Conservation (phyloP, 2,797 vertebrate species). For the Setipinna tenuifilis region DNA sequence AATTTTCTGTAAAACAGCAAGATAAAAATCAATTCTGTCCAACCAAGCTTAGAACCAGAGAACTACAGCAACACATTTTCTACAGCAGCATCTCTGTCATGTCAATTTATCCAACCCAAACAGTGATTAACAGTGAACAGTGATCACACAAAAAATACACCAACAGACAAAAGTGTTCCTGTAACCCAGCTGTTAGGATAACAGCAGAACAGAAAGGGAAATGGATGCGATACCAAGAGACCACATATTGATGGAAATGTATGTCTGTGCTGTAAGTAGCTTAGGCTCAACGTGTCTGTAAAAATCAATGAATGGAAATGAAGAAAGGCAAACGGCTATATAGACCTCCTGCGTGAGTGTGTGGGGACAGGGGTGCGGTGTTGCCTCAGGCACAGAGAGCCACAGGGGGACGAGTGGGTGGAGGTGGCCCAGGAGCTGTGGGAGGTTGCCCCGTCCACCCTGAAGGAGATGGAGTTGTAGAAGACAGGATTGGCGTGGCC, state of each 20-base stretch:
- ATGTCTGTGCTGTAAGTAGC: not conserved
- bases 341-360: conserved; percentile 74
- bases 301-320: conserved; percentile 22
- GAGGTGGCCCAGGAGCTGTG: conserved; percentile 72
- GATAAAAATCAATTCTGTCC: not conserved
- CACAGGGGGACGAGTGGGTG: conserved; percentile 69
- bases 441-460: conserved; percentile 70
- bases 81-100: not conserved
- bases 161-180: not conserved
- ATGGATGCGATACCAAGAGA: not conserved
- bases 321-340: conserved; percentile 60
- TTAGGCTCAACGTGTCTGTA: not conserved
- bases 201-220: not conserved
- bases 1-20: not conserved
- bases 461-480: conserved; percentile 82
- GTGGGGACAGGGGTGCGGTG: conserved; percentile 51
- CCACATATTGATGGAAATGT: conserved; percentile 10
- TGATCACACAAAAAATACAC: too few relatives aligned
- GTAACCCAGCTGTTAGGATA: not conserved
- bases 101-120: not conserved
- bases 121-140: not conserved
- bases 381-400: conserved; percentile 59
- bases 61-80: not conserved
- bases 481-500: conserved; percentile 81
- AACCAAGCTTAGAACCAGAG: not conserved